phyloP scores from a whole-genome alignment of 2,113 vertebrate genomes.

The Odocoileus virginianus region DNA sequence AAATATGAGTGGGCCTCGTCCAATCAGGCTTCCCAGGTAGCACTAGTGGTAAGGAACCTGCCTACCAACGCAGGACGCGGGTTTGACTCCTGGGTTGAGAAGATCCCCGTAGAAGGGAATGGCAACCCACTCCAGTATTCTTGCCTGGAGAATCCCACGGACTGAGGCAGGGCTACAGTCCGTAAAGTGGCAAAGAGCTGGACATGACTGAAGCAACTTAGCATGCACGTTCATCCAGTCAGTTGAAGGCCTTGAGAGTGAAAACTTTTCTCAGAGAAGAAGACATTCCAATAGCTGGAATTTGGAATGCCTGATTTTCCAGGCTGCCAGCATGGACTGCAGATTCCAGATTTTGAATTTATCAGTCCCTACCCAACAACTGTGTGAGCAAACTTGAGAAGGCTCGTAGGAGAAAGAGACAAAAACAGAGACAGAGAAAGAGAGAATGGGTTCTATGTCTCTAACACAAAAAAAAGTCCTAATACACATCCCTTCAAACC shows the following conservation, averaged over 20 bases:
- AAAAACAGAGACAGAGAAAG: neutral
- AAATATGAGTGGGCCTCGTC: neutral
- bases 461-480: neutral
- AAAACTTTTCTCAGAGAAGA: neutral
- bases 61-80: fast-evolving
- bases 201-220: neutral
- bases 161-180: neutral
- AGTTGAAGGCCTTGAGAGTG: neutral
- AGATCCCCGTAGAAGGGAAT: neutral
- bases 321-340: neutral
- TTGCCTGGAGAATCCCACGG: neutral
- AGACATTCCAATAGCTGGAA: neutral
- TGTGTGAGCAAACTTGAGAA: neutral
- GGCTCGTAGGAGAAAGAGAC: neutral
- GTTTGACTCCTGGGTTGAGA: neutral
- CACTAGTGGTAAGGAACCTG: neutral
- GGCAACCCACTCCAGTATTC: neutral
- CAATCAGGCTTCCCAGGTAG: neutral
- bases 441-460: neutral
- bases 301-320: neutral
- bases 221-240: neutral
- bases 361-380: neutral
- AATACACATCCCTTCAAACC: neutral
- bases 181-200: neutral
- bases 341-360: neutral